phyloP scores from a whole-genome alignment of 2,888 invertebrate species.

The Trichopoda pennipes region DNA sequence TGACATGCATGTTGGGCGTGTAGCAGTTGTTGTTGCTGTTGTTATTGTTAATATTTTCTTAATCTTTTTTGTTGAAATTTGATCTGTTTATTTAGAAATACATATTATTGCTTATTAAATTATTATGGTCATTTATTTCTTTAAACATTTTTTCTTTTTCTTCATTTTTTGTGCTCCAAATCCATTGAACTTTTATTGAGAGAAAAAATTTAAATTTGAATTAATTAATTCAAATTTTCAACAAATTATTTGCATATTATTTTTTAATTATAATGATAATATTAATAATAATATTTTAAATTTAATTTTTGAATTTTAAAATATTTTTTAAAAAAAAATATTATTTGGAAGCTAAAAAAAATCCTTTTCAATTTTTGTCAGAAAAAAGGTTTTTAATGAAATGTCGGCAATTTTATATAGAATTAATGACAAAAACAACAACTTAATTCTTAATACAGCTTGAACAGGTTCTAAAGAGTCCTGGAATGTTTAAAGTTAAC shows the following conservation, averaged over 20 bases:
- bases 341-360: too few relatives aligned
- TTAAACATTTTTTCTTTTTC: not conserved
- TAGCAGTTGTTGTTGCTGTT: not conserved
- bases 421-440: too few relatives aligned
- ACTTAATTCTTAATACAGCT: too few relatives aligned
- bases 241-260: not conserved
- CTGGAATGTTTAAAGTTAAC: too few relatives aligned
- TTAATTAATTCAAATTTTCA: not conserved
- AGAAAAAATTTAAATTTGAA: constrained; percentile 12
- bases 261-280: too few relatives aligned
- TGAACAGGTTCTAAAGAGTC: too few relatives aligned
- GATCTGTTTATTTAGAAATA: constrained; percentile 43
- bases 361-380: too few relatives aligned
- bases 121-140: not conserved
- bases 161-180: constrained; percentile 29
- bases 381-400: too few relatives aligned
- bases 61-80: constrained; percentile 53
- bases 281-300: too few relatives aligned
- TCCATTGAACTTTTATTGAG: constrained; percentile 36
- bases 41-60: constrained; percentile 16
- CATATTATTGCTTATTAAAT: constrained; percentile 17
- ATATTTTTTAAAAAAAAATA: too few relatives aligned
- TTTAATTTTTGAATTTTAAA: too few relatives aligned
- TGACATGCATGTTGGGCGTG: not conserved
- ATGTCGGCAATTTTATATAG: too few relatives aligned